Base-by-base conservation (phyloP, 2,888 invertebrate species). In the Acanthosoma haemorrhoidale region DNA sequence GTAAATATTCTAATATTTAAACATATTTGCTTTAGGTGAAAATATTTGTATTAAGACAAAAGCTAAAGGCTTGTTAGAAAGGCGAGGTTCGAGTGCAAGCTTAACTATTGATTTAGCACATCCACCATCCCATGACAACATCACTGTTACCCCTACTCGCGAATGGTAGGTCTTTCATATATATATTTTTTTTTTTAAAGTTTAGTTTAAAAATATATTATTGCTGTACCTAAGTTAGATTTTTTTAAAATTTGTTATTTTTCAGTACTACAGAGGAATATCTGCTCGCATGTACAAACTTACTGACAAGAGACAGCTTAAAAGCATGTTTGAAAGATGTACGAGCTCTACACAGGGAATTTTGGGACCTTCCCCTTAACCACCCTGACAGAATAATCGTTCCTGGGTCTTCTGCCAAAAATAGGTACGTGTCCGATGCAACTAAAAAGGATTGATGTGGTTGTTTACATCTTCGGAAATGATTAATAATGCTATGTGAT, bases 351-450 rank as follows among this genome's bases (percentile, higher is more conserved):
- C 89, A 92, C 78, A 90, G 92, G 77, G 95, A 96, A 79, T 96
- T 96, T 79, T 95, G 94, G 94, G 94, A 94, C 80, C 88, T 96
- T 77, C 95, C 95, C 0, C 85, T 92, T 72, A 96, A 96, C 80
- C 89, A 93, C 75, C 94, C 94, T 75, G 94, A 94, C 78, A 92
- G 92, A 77, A 89, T 93, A 8, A 88, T 91, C 77, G 90, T 95
- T 1, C 90, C 91, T 31, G 95, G 95, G 0, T 92, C 93, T 29
- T 92, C 93, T 75, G 84, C 88, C 13, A 94, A 94, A 81, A 96
- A 96, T 80, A 75, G 75, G 75, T 74, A 51, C 36, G n/a, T n/a
- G n/a, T n/a, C n/a, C n/a, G n/a, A n/a, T n/a, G n/a, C n/a, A n/a
- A n/a, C n/a, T n/a, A n/a, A n/a, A n/a, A n/a, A n/a, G n/a, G n/a